phyloP scores from a whole-genome alignment of 2,797 vertebrate species.

The Threskiornis aethiopicus region DNA sequence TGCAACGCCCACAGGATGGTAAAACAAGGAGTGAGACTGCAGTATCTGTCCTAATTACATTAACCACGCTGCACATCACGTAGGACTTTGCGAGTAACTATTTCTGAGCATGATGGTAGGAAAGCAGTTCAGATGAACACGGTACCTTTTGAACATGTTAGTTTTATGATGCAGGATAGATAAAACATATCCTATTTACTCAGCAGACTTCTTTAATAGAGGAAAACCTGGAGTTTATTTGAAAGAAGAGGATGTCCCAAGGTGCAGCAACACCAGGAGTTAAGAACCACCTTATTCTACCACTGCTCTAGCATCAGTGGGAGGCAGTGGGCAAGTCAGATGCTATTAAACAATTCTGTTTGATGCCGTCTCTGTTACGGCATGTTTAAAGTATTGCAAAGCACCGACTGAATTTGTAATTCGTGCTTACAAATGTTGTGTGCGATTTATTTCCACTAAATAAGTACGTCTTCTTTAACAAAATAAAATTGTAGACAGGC shows the following conservation, averaged over 20 bases:
- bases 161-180: background rate
- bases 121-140: background rate
- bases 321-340: background rate
- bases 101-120: background rate
- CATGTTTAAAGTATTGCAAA: background rate
- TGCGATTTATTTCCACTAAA: background rate
- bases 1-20: background rate
- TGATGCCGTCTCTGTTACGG: background rate
- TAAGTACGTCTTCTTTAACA: background rate
- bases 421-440: background rate
- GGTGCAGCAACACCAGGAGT: background rate
- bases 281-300: background rate
- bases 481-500: background rate
- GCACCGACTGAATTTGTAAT: background rate
- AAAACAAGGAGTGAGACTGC: background rate
- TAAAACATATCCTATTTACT: background rate
- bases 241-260: background rate
- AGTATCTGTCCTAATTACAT: background rate
- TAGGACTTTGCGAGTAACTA: background rate
- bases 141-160: background rate
- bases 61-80: background rate
- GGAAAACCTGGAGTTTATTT: background rate
- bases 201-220: background rate
- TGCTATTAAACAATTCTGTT: background rate
- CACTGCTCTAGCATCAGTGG: background rate